Evolutionary conservation across 2,888 invertebrate genomes (phyloP).

Genomic region (Ephialtes manifestator): DNA sequence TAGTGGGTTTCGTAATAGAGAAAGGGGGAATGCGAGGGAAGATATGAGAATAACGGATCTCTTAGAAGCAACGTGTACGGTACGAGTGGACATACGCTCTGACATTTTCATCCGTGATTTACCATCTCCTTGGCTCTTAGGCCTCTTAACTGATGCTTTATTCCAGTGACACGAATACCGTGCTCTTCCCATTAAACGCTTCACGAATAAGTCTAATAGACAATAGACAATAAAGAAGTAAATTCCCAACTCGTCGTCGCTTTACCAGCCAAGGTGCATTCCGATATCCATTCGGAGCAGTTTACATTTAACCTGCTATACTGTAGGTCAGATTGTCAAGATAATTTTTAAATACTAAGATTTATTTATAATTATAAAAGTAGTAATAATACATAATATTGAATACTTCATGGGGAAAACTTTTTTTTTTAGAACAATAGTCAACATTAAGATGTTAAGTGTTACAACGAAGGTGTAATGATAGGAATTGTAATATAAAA

Average conservation of each 20-base stretch:
- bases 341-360: background rate
- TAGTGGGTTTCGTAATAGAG: constrained; percentile 64
- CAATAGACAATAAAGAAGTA: constrained; percentile 24
- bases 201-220: constrained; percentile 6
- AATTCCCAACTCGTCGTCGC: background rate
- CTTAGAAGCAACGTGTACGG: background rate
- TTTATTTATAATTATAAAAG: background rate
- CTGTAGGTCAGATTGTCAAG: background rate
- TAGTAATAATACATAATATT: too few relatives aligned
- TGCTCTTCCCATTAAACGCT: constrained; percentile 10
- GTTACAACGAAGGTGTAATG: too few relatives aligned
- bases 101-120: constrained; percentile 66
- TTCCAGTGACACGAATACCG: constrained; percentile 68
- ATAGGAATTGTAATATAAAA: too few relatives aligned
- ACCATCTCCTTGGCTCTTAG: constrained; percentile 44
- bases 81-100: constrained; percentile 60
- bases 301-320: background rate
- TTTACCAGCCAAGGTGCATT: background rate
- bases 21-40: constrained; percentile 56
- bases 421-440: too few relatives aligned
- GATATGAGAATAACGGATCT: constrained; percentile 16
- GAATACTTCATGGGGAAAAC: too few relatives aligned
- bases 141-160: constrained; percentile 43
- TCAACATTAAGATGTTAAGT: too few relatives aligned
- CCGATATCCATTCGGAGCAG: background rate